Conservation (phyloP, 2,113 vertebrate genomes). For the Globicephala melas region DNA sequence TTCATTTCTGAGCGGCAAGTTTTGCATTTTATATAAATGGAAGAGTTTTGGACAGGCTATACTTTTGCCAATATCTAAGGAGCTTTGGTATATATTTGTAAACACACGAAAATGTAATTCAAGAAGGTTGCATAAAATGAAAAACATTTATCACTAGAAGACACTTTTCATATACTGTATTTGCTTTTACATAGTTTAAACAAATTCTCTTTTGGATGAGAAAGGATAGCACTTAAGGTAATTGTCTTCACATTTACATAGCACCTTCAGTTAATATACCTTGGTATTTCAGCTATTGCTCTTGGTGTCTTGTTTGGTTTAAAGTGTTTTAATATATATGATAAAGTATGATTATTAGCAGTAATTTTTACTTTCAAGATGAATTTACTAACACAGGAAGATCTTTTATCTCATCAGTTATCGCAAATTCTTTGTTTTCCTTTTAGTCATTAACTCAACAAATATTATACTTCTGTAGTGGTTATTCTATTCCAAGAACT, state of each 20-base stretch:
- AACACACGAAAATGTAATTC: constrained; percentile 54
- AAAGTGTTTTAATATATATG: neutral
- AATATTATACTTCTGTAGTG: neutral
- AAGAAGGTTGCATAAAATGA: constrained; percentile 53
- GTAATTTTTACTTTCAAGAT: neutral
- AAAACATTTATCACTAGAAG: constrained; percentile 63
- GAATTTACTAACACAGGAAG: neutral
- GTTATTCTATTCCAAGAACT: neutral
- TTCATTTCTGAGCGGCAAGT: neutral
- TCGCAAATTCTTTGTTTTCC: neutral
- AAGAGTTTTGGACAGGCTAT: neutral
- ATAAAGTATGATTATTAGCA: neutral
- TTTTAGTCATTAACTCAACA: neutral
- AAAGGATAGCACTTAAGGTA: constrained; percentile 36
- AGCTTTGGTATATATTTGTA: constrained; percentile 56
- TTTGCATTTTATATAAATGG: constrained; percentile 25
- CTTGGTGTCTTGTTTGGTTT: neutral
- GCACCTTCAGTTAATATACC: neutral
- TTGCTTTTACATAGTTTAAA: constrained; percentile 9
- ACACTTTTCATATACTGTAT: constrained; percentile 37
- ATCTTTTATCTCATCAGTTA: neutral
- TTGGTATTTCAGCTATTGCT: neutral
- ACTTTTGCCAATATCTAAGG: constrained; percentile 50
- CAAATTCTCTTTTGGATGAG: constrained; percentile 9
- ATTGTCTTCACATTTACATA: constrained; percentile 35